Percentiles rank a stretch among this genome's conserved stretches.
These are phyloP conservation scores for Gopherus evgoodei DNA, from an alignment of 2,113 vertebrate species.

Conservation along the genomic window DNA sequence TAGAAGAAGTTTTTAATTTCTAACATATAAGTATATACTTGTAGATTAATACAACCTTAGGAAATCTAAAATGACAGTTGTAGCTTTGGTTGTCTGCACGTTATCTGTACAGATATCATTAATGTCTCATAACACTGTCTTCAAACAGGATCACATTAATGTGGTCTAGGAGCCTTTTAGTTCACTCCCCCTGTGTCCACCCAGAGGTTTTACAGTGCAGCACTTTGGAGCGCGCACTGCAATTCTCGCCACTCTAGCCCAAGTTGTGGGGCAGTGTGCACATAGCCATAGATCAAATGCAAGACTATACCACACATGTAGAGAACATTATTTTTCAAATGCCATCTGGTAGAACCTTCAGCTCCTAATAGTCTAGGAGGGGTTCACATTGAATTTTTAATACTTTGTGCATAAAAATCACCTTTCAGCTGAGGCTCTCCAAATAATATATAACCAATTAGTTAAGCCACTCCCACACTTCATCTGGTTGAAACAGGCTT, in stretches of 20 bases:
- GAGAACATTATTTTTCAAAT: constrained; percentile 22
- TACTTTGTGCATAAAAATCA: not conserved
- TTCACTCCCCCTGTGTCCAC: too few relatives aligned
- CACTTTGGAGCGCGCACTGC: too few relatives aligned
- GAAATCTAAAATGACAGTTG: constrained; percentile 27
- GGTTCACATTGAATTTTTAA: not conserved
- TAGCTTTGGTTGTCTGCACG: not conserved
- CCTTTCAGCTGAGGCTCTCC: not conserved
- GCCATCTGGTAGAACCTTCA: too few relatives aligned
- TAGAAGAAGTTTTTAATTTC: too few relatives aligned
- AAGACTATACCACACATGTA: not conserved
- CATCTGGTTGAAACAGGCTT: not conserved
- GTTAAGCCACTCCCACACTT: not conserved
- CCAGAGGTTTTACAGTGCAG: too few relatives aligned
- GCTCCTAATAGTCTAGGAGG: not conserved
- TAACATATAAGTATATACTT: constrained; percentile 17
- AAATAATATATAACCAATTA: not conserved
- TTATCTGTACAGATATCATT: not conserved
- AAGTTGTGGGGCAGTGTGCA: too few relatives aligned
- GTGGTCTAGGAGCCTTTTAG: too few relatives aligned
- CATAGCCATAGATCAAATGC: not conserved
- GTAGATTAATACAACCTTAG: constrained; percentile 64
- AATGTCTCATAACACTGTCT: not conserved
- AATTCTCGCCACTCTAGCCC: too few relatives aligned
- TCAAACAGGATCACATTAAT: too few relatives aligned